These are phyloP conservation scores for Pollachius pollachius DNA, from an alignment of 2,113 vertebrate genomes.

Conservation along the genomic window DNA sequence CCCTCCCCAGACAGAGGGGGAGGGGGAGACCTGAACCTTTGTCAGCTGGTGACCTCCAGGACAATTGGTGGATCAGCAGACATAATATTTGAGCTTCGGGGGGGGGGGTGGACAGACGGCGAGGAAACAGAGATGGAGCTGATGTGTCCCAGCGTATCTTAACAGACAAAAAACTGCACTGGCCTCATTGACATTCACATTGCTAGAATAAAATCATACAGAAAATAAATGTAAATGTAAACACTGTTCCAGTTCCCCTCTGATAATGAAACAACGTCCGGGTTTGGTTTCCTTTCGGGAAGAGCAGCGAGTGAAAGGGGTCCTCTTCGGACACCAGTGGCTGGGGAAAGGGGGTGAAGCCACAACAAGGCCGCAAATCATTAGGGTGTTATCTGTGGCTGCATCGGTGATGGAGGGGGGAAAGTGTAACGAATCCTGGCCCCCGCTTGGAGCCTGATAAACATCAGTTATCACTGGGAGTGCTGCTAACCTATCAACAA, in stretches of 20 bases:
- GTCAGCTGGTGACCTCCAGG: conserved; percentile 50
- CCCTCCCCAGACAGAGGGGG: not conserved
- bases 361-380: conserved; percentile 43
- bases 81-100: conserved; percentile 19
- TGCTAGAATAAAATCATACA: too few relatives aligned
- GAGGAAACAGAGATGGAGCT: conserved; percentile 8
- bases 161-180: too few relatives aligned
- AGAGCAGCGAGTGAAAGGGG: conserved; percentile 3
- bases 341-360: conserved; percentile 21
- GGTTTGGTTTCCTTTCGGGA: not conserved
- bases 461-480: conserved; percentile 75
- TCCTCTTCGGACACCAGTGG: conserved; percentile 14
- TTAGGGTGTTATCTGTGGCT: conserved; percentile 60
- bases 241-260: too few relatives aligned
- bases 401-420: conserved; percentile 52
- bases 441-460: conserved; percentile 61
- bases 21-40: conserved; percentile 47
- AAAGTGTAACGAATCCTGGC: conserved; percentile 71
- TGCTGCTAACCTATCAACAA: conserved; percentile 76
- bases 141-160: not conserved
- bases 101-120: conserved; percentile 28
- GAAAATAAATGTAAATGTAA: too few relatives aligned
- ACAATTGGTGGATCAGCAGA: conserved; percentile 39
- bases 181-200: not conserved
- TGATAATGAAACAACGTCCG: not conserved